These are phyloP conservation scores for Tethya wilhelma DNA, from an alignment of 37 sponge, comb jelly and placozoan species.

Conservation along the genomic window DNA sequence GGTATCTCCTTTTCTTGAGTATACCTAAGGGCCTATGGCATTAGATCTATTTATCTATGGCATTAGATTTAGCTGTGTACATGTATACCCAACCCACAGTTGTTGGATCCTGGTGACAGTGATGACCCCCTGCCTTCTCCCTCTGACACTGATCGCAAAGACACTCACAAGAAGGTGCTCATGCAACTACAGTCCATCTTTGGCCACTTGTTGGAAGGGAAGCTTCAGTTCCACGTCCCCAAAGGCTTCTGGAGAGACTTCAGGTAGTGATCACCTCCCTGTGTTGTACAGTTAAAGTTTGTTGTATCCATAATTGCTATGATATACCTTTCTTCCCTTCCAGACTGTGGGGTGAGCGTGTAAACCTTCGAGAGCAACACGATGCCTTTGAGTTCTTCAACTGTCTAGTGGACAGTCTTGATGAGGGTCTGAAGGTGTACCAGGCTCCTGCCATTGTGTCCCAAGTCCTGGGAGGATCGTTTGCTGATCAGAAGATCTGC, in stretches of 20 bases:
- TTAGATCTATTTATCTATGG: no score
- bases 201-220: constrained; percentile 83
- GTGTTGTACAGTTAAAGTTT: neutral
- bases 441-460: constrained; percentile 35
- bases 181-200: constrained; percentile 91
- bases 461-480: constrained; percentile 83
- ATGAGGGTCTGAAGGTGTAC: constrained; percentile 87
- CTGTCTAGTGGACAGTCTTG: constrained; percentile 90
- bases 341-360: constrained; percentile 91
- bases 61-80: neutral
- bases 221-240: constrained; percentile 85
- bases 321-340: neutral
- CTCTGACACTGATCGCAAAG: constrained; percentile 47
- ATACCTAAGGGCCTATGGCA: no score
- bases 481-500: constrained; percentile 99
- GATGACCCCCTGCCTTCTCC: constrained; percentile 29
- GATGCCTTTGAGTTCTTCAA: constrained; percentile 99
- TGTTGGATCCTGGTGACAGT: neutral
- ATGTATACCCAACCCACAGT: neutral
- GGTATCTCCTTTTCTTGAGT: no score
- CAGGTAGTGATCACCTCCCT: constrained; percentile 41
- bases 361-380: constrained; percentile 96
- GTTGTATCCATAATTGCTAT: no score
- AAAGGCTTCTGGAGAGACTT: constrained; percentile 94
- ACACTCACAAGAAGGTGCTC: constrained; percentile 75